phyloP scores from a whole-genome alignment of 2,888 invertebrate species.

The Drosophila melanosoma region DNA sequence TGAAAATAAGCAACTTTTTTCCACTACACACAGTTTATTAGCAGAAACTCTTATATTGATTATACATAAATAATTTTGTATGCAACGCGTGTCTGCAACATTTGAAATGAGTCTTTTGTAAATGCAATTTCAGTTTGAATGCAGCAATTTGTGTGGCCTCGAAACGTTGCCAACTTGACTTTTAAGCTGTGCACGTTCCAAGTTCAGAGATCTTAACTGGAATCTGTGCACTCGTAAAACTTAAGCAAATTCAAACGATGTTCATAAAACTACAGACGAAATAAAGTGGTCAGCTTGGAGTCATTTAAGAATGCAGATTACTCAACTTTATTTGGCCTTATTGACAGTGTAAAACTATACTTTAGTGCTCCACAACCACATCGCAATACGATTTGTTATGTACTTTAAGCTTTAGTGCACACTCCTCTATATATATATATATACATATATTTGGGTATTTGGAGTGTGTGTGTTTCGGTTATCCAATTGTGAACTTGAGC shows the following conservation, averaged over 20 bases:
- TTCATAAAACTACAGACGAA: slow-evolving; percentile 46
- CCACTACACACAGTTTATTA: not conserved
- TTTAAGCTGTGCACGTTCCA: slow-evolving; percentile 27
- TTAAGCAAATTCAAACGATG: slow-evolving; percentile 41
- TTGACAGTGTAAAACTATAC: not conserved
- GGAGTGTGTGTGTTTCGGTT: slow-evolving; percentile 12
- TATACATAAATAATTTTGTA: slow-evolving; percentile 16
- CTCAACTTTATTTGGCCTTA: not conserved
- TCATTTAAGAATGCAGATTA: slow-evolving; percentile 23
- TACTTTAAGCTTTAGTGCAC: not conserved
- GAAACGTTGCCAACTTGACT: slow-evolving; percentile 19
- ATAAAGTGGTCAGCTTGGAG: slow-evolving; percentile 62
- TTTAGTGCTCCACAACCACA: not conserved
- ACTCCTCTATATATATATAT: not conserved
- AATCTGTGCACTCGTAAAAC: slow-evolving; percentile 65
- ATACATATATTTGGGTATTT: not conserved
- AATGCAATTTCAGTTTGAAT: slow-evolving; percentile 28
- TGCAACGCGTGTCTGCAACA: slow-evolving; percentile 13
- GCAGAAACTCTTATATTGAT: not conserved
- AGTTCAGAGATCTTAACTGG: slow-evolving; percentile 22
- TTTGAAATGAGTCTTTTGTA: slow-evolving; percentile 12
- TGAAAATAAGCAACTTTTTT: not conserved
- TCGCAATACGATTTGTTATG: slow-evolving; percentile 9
- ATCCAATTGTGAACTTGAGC: slow-evolving; percentile 48
- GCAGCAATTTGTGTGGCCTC: slow-evolving; percentile 18